phyloP scores from a whole-genome alignment of 2,888 invertebrate genomes.

The Eupithecia pulchellata region DNA sequence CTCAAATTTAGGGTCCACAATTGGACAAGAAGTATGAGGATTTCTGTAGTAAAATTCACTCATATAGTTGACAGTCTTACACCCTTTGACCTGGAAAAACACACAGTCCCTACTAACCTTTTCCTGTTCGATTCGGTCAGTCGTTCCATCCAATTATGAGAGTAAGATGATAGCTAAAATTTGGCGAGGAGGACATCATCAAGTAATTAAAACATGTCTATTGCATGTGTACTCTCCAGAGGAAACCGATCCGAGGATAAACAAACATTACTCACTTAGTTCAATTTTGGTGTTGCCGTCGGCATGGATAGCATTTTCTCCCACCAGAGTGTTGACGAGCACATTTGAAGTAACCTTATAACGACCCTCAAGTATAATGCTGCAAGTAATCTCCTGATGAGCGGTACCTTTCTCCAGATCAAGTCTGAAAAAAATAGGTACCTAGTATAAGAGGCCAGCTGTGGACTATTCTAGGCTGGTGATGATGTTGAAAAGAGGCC shows the following conservation, averaged over 20 bases:
- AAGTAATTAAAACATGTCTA: not conserved
- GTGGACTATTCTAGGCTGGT: too few species aligned
- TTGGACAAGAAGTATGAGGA: too few species aligned
- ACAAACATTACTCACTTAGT: constrained; percentile 45
- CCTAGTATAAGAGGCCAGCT: too few species aligned
- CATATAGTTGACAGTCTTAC: too few species aligned
- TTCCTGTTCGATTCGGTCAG: not conserved
- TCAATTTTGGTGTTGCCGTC: constrained; percentile 56
- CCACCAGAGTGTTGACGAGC: constrained; percentile 48
- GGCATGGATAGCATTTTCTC: constrained; percentile 48
- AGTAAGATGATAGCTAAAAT: not conserved
- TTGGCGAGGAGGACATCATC: not conserved
- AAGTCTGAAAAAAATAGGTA: constrained; percentile 47
- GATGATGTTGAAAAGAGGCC: too few species aligned
- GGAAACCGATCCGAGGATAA: not conserved
- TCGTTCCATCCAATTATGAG: not conserved
- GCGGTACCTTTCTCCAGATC: constrained; percentile 51
- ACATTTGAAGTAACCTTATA: constrained; percentile 49
- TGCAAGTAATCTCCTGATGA: constrained; percentile 54
- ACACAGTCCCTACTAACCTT: not conserved
- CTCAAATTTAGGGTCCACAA: too few species aligned
- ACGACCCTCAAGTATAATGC: constrained; percentile 56
- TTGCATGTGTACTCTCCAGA: not conserved
- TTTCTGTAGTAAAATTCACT: too few species aligned
- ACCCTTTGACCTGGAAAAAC: not conserved